Percentiles rank a stretch among this genome's conserved stretches.
Conservation (phyloP, 2,113 vertebrate genomes). For the Cheirogaleus medius region DNA sequence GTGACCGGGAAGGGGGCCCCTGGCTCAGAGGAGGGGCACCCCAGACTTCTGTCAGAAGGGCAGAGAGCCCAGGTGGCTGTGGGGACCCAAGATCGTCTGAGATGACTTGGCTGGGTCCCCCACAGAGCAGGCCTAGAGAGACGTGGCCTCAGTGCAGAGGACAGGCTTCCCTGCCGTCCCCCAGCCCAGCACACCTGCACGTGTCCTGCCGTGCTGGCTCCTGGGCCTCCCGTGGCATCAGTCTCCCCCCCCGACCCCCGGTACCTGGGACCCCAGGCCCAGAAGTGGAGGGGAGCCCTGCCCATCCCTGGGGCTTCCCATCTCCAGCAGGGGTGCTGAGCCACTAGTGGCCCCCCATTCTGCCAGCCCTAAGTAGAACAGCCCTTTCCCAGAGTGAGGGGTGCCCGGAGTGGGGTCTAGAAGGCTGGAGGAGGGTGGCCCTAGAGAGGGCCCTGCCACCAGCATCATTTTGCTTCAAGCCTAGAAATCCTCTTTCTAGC, state of each 20-base stretch:
- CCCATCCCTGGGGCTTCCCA: neutral
- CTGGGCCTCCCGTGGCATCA: neutral
- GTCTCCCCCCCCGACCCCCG: neutral
- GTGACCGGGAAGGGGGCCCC: neutral
- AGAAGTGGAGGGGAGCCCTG: neutral
- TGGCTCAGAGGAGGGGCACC: neutral
- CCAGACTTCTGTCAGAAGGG: neutral
- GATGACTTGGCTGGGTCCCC: neutral
- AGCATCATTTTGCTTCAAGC: neutral
- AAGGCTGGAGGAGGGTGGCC: neutral
- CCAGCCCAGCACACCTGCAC: neutral
- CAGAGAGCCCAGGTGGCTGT: neutral
- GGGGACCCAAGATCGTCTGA: neutral
- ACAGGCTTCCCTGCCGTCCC: neutral
- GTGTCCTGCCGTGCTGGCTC: accelerated
- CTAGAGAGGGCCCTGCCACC: neutral
- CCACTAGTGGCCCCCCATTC: too few species aligned
- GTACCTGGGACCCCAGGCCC: neutral
- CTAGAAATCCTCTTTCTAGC: neutral
- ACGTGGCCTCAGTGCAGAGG: neutral
- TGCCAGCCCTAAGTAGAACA: accelerated
- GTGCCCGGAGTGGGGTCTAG: neutral
- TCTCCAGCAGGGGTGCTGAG: accelerated
- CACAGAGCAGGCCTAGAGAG: neutral
- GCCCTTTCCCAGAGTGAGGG: neutral